phyloP scores from a whole-genome alignment of 2,797 vertebrate genomes.

The Gallirallus australis region DNA sequence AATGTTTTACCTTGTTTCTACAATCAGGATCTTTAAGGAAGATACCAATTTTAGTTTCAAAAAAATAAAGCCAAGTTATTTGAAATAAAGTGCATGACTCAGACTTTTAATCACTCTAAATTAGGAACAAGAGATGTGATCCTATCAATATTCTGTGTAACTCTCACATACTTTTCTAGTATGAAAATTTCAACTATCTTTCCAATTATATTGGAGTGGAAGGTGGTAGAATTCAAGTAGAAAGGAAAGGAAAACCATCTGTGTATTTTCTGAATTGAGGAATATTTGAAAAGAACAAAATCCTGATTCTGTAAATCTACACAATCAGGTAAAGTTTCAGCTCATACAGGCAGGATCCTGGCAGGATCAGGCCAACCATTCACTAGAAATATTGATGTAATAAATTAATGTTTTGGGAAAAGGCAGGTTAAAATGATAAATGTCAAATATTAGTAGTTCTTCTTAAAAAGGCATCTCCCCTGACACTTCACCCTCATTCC shows the following conservation, averaged over 20 bases:
- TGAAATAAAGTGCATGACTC: background rate
- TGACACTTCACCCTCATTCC: slow-evolving; percentile 80
- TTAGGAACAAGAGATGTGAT: background rate
- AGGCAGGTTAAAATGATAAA: slow-evolving; percentile 81
- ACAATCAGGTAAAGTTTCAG: background rate
- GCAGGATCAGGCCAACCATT: background rate
- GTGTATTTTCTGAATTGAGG: background rate
- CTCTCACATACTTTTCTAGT: background rate
- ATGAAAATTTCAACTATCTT: background rate
- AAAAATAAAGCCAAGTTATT: background rate
- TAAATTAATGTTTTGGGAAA: slow-evolving; percentile 33
- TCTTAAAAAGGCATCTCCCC: slow-evolving; percentile 70
- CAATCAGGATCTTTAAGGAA: background rate
- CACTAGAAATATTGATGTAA: background rate
- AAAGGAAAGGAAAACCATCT: background rate
- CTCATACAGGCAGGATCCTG: background rate
- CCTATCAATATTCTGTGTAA: background rate
- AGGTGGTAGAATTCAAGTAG: background rate
- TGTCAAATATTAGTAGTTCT: slow-evolving; percentile 82
- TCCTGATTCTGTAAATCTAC: background rate
- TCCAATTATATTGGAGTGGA: background rate
- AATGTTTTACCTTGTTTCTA: background rate
- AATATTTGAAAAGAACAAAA: background rate
- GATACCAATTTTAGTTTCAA: background rate
- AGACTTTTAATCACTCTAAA: background rate